Evolutionary conservation across 1,140 invertebrate genomes (phyloP).

Genomic region (Drosophila neocordata): DNA sequence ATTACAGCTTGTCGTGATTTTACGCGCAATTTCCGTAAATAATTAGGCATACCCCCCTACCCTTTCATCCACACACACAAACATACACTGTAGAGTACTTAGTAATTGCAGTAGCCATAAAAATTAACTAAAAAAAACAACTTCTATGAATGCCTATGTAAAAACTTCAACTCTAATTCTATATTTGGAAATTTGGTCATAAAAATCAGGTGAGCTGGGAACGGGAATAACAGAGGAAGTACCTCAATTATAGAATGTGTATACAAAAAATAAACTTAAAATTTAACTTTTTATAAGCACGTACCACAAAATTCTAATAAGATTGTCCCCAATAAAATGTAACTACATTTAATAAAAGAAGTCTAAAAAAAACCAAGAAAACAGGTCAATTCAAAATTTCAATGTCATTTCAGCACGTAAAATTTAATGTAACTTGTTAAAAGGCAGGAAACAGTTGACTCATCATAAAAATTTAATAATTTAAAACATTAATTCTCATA

Average conservation of each 20-base stretch:
- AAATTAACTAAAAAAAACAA: conserved; percentile 11
- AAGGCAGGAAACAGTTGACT: background rate
- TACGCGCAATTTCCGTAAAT: conserved; percentile 77
- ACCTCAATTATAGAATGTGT: conserved; percentile 13
- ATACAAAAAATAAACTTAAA: conserved; percentile 7
- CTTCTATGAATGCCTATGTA: background rate
- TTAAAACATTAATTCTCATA: background rate
- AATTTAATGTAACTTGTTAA: background rate
- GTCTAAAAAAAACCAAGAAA: conserved; percentile 13
- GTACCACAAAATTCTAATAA: conserved; percentile 29
- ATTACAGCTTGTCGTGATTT: conserved; percentile 77
- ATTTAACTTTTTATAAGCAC: conserved; percentile 32
- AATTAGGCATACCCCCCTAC: conserved; percentile 50
- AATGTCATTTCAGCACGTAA: conserved; percentile 3
- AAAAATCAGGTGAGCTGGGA: background rate
- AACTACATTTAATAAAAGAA: background rate
- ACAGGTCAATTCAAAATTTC: background rate
- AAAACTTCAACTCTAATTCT: background rate
- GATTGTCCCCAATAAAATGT: conserved; percentile 27
- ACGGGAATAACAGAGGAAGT: conserved; percentile 14
- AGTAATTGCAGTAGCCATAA: conserved; percentile 35
- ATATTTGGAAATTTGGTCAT: background rate
- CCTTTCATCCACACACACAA: too few relatives aligned
- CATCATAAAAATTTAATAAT: background rate
- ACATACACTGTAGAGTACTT: background rate